These are phyloP conservation scores for Morpho helenor DNA, from an alignment of 2,888 invertebrate species.

Conservation along the genomic window DNA sequence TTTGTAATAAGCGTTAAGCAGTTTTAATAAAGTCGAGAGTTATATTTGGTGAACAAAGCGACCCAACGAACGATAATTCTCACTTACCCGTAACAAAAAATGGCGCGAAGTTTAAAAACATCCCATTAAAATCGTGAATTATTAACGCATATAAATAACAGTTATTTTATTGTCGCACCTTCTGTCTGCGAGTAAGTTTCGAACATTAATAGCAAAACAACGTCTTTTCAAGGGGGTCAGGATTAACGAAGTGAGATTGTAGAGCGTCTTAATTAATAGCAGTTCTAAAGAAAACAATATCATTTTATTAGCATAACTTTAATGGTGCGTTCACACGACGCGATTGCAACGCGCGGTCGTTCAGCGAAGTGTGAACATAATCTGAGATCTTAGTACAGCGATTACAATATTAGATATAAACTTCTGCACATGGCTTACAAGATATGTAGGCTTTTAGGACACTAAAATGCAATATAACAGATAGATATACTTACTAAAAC, in stretches of 20 bases:
- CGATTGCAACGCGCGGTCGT: neutral
- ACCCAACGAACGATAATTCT: slow-evolving; percentile 18
- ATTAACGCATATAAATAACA: slow-evolving; percentile 65
- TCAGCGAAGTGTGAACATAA: no score
- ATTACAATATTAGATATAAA: no score
- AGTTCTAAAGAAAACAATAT: slow-evolving; percentile 78
- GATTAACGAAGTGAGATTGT: slow-evolving; percentile 74
- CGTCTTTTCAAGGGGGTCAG: slow-evolving; percentile 56
- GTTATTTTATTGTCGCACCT: slow-evolving; percentile 67
- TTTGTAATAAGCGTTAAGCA: slow-evolving; percentile 10
- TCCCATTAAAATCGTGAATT: slow-evolving; percentile 63
- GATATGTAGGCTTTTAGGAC: no score
- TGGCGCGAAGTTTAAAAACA: slow-evolving; percentile 32
- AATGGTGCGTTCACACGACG: slow-evolving; percentile 33
- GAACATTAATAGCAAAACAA: slow-evolving; percentile 65
- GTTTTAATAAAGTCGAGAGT: neutral
- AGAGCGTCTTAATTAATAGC: slow-evolving; percentile 76
- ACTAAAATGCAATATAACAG: no score
- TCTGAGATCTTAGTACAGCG: no score
- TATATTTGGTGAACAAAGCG: slow-evolving; percentile 8
- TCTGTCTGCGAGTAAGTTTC: slow-evolving; percentile 62
- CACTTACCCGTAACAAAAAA: slow-evolving; percentile 23
- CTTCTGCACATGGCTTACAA: no score
- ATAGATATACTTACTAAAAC: no score
- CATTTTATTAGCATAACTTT: slow-evolving; percentile 73